Base-by-base conservation (phyloP, 2,113 vertebrate species). In the Brachypodius melanocephalos region DNA sequence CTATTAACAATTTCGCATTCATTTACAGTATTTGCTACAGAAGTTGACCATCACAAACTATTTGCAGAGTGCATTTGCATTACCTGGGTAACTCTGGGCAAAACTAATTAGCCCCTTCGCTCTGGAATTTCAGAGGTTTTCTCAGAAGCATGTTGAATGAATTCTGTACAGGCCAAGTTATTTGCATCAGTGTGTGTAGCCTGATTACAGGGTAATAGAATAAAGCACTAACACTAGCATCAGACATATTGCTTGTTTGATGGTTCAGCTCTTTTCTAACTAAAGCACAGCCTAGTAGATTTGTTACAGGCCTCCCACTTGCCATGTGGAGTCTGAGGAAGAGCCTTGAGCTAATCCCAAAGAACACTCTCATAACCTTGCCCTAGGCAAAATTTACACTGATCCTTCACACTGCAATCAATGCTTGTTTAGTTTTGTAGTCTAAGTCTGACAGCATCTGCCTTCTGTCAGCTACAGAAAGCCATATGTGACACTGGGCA, bases 381-480 rank as follows among this genome's bases (percentile, higher is more conserved):
- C 92, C 85, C 38, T 28, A 68, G 71, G 82, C 75, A 94, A 88
- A 92, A 91, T 67, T 85, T 72, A 72, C 21, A 26, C 67, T 43
- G 85, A 52, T 82, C 66, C 40, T 79, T 93, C 58, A 75, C 45
- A 25, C 42, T 83, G 82, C 67, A 88, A 83, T 94, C 90, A 93
- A 58, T 28, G 34, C 75, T 85, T 85, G 73, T 83, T 94, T 91
- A 93, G 58, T 83, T 95, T 66, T 55, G 31, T 32, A 80, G 54
- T 40, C 48, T 6, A 63, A 88, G 54, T 22, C 65, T 68, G 82
- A 71, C 9, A 76, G 36, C 11, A 3, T 55, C 92, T 93, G 92
- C 72, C 72, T 96, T 94, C 67, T 69, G 49, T 93, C 93, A 96
- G 63, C 67, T 69, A 19, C 78, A 86, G 59, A 90, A 91, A 73